Conservation (phyloP, 2,797 vertebrate species). For the Paramormyrops hopkinsi region DNA sequence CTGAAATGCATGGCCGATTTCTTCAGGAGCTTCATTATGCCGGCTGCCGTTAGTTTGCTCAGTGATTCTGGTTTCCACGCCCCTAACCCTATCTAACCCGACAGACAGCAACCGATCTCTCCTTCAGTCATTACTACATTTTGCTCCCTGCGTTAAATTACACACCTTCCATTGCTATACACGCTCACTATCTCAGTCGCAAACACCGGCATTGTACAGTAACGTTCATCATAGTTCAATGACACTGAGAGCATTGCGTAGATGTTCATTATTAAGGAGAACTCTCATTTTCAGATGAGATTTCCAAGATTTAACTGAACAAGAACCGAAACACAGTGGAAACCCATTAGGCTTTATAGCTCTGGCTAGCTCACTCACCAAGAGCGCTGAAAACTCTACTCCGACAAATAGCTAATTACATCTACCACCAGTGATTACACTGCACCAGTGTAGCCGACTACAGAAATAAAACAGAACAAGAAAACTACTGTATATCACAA, state of each 20-base stretch:
- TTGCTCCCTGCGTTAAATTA: background rate
- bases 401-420: background rate
- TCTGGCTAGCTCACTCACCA: background rate
- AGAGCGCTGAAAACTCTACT: background rate
- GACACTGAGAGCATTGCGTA: background rate
- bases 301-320: background rate
- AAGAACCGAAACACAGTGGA: background rate
- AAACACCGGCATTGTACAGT: background rate
- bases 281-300: background rate
- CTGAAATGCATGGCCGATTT: background rate
- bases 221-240: background rate
- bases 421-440: background rate
- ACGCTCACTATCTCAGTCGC: background rate
- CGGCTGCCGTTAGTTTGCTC: background rate
- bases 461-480: background rate
- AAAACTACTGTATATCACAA: background rate
- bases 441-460: background rate
- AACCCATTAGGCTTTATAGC: background rate
- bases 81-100: background rate
- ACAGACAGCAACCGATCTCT: background rate
- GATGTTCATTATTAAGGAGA: background rate
- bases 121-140: background rate
- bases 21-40: background rate
- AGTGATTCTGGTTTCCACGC: background rate
- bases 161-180: background rate